Conservation (phyloP, 1,140 invertebrate species). For the Drosophila melanica region DNA sequence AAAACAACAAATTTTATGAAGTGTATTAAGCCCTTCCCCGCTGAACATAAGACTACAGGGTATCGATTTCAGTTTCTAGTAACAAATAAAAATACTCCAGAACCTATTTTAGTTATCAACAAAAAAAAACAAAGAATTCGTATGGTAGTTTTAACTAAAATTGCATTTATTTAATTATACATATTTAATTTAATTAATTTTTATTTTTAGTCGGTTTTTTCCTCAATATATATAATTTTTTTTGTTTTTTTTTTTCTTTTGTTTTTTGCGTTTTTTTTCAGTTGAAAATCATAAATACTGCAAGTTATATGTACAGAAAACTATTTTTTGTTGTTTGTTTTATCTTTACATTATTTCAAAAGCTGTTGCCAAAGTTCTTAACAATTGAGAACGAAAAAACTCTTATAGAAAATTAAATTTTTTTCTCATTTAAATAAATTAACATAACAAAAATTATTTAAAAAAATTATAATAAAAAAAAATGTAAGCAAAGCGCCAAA, state of each 20-base stretch:
- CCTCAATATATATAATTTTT: slow-evolving; percentile 3
- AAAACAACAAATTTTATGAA: too few relatives aligned
- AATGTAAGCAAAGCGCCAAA: slow-evolving; percentile 35
- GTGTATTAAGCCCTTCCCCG: too few relatives aligned
- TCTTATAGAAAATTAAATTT: slow-evolving; percentile 20
- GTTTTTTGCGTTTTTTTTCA: slow-evolving; percentile 18
- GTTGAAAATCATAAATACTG: slow-evolving; percentile 78
- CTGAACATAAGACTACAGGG: too few relatives aligned
- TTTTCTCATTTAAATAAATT: slow-evolving; percentile 44
- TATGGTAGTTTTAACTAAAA: slow-evolving; percentile 74
- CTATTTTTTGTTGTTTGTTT: slow-evolving; percentile 22
- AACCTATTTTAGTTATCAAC: too few relatives aligned
- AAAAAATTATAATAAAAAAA: slow-evolving; percentile 12
- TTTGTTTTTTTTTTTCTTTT: slow-evolving; percentile 29
- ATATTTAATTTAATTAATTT: slow-evolving; percentile 75
- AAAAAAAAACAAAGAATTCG: slow-evolving; percentile 13
- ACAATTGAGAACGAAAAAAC: slow-evolving; percentile 20
- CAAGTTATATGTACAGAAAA: slow-evolving; percentile 67
- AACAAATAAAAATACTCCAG: too few relatives aligned
- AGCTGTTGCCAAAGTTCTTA: slow-evolving; percentile 37
- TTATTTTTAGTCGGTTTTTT: slow-evolving; percentile 41
- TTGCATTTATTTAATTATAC: slow-evolving; percentile 79
- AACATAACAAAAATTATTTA: slow-evolving; percentile 41
- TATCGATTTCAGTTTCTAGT: too few relatives aligned
- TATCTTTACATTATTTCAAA: slow-evolving; percentile 37